Conservation (phyloP, 2,888 invertebrate species). For the Paralinhomoeus sp. region DNA sequence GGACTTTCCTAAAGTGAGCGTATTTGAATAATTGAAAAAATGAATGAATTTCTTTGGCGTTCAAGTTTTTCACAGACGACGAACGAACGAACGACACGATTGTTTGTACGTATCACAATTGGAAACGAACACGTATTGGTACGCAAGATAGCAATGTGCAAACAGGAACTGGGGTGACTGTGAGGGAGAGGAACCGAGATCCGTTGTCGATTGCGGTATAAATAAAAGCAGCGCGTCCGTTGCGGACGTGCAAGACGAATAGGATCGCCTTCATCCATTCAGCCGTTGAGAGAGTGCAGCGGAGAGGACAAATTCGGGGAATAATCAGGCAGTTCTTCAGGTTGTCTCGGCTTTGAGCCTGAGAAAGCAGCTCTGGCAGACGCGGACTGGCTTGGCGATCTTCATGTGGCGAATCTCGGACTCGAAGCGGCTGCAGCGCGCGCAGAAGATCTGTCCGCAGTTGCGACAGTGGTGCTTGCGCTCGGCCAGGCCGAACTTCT, state of each 20-base stretch:
- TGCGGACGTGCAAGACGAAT: too few relatives aligned
- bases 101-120: neutral
- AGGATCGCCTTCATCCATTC: too few relatives aligned
- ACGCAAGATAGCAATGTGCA: neutral
- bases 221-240: too few relatives aligned
- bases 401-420: slow-evolving; percentile 78
- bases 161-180: neutral
- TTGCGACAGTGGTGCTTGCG: slow-evolving; percentile 88
- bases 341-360: slow-evolving; percentile 13
- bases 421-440: slow-evolving; percentile 81
- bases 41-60: neutral
- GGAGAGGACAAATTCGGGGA: neutral
- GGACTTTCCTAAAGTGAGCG: too few relatives aligned
- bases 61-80: neutral
- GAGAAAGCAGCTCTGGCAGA: slow-evolving; percentile 68
- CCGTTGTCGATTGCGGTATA: neutral
- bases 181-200: neutral
- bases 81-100: neutral
- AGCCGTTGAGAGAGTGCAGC: too few relatives aligned
- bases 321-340: neutral
- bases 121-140: neutral
- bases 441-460: slow-evolving; percentile 89
- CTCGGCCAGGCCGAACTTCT: slow-evolving; percentile 74
- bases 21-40: too few relatives aligned
- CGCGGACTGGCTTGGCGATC: slow-evolving; percentile 75